Percentiles rank a stretch among this genome's conserved stretches.
These are phyloP conservation scores for Carapus acus DNA, from an alignment of 2,797 vertebrate species.

Conservation along the genomic window DNA sequence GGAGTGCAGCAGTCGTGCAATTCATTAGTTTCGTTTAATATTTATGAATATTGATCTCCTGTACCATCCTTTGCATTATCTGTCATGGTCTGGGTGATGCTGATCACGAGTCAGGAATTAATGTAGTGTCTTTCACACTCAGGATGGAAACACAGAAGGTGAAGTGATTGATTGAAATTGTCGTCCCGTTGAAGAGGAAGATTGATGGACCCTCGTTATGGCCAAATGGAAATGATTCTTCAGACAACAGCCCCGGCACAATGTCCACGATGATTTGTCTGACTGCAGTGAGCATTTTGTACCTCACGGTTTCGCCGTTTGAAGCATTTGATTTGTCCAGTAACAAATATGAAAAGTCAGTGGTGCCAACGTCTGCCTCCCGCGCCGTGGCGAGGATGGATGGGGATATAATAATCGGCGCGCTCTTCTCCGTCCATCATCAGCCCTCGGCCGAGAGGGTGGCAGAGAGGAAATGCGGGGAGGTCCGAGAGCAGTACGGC, in stretches of 20 bases:
- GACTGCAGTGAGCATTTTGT: constrained; percentile 69
- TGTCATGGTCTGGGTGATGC: neutral
- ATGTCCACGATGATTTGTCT: constrained; percentile 74
- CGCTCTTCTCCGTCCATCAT: constrained; percentile 95
- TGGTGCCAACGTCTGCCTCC: constrained; percentile 77
- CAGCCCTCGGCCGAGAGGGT: constrained; percentile 92
- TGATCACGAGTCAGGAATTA: neutral
- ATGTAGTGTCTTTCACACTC: constrained; percentile 13
- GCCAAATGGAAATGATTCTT: constrained; percentile 63
- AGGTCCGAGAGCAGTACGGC: constrained; percentile 93
- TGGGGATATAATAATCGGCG: constrained; percentile 94
- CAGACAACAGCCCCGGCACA: constrained; percentile 48
- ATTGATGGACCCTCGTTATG: constrained; percentile 54
- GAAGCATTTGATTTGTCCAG: constrained; percentile 71
- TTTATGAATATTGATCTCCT: neutral
- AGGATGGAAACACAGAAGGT: constrained; percentile 32
- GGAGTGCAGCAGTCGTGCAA: neutral
- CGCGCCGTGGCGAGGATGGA: constrained; percentile 93
- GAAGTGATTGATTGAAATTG: constrained; percentile 14
- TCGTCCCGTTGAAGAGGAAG: constrained; percentile 27
- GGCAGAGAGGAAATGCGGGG: constrained; percentile 93
- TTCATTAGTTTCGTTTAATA: neutral
- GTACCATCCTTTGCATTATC: neutral
- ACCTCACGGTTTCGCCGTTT: constrained; percentile 74
- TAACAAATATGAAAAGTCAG: constrained; percentile 69